Evolutionary conservation across 1,140 invertebrate genomes (phyloP).

Genomic region (Atta colombica): DNA sequence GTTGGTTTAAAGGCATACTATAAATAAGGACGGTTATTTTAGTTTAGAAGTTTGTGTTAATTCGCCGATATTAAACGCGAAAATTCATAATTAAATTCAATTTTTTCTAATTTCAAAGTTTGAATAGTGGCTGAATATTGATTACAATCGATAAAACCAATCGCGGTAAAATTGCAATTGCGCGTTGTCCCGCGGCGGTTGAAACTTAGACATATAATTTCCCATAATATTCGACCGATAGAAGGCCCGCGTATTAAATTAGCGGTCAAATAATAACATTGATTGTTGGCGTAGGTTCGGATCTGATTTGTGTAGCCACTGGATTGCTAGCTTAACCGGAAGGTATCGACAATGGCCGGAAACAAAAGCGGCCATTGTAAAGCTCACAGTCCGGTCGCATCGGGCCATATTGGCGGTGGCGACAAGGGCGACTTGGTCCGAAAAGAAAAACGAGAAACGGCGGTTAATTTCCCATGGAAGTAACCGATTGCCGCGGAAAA

Average conservation of each 20-base stretch:
- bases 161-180: not conserved
- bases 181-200: not conserved
- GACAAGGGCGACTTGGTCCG: conserved; percentile 16
- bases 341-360: conserved; percentile 57
- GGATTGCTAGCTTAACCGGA: conserved; percentile 44
- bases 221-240: not conserved
- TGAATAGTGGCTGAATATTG: not conserved
- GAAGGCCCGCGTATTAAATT: conserved; percentile 30
- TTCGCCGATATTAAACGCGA: not conserved
- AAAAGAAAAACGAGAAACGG: conserved; percentile 2
- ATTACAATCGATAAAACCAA: not conserved
- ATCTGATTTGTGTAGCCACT: conserved; percentile 41
- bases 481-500: conserved; percentile 60
- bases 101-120: not conserved
- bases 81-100: not conserved
- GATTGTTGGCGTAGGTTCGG: conserved; percentile 48
- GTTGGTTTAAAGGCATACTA: too few relatives aligned
- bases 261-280: conserved; percentile 54
- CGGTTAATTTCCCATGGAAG: conserved; percentile 52
- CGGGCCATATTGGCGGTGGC: not conserved
- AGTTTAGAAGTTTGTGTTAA: not conserved
- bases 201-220: conserved; percentile 27
- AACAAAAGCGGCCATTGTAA: conserved; percentile 55
- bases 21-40: not conserved
- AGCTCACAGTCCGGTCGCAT: conserved; percentile 41